These are phyloP conservation scores for Catocala nupta DNA, from an alignment of 2,888 invertebrate species.

Conservation along the genomic window DNA sequence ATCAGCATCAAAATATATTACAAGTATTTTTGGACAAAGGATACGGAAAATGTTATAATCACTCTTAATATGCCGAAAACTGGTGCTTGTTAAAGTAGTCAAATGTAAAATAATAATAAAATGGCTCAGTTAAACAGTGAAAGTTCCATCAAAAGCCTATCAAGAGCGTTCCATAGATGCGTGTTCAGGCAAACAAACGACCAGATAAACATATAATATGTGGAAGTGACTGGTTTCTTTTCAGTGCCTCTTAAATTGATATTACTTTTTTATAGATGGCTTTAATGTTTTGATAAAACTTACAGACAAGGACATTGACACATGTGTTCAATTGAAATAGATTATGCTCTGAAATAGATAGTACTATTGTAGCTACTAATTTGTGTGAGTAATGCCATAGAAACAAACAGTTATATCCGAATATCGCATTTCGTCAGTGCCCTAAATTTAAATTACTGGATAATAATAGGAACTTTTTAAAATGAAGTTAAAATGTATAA, in stretches of 20 bases:
- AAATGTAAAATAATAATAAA: too few relatives aligned
- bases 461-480: too few relatives aligned
- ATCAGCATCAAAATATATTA: slow-evolving; percentile 17
- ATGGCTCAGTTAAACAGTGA: slow-evolving; percentile 15
- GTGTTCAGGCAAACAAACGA: slow-evolving; percentile 10
- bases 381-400: background rate
- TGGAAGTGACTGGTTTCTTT: slow-evolving; percentile 7
- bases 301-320: slow-evolving; percentile 1
- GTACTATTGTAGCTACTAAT: background rate
- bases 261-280: slow-evolving; percentile 5
- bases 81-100: too few relatives aligned
- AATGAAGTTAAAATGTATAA: too few relatives aligned
- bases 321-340: slow-evolving; percentile 1
- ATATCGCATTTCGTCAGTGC: too few relatives aligned
- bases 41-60: background rate
- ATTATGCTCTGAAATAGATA: background rate
- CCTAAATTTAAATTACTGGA: too few relatives aligned
- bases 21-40: background rate
- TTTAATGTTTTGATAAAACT: background rate
- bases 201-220: slow-evolving; percentile 7
- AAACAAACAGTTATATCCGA: too few relatives aligned
- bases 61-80: too few relatives aligned
- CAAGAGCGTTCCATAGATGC: slow-evolving; percentile 13
- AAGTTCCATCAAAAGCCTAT: slow-evolving; percentile 17
- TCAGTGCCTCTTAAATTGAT: slow-evolving; percentile 2